These are phyloP conservation scores for Trimorus sp. DNA, from an alignment of 2,888 invertebrate species.

Conservation along the genomic window DNA sequence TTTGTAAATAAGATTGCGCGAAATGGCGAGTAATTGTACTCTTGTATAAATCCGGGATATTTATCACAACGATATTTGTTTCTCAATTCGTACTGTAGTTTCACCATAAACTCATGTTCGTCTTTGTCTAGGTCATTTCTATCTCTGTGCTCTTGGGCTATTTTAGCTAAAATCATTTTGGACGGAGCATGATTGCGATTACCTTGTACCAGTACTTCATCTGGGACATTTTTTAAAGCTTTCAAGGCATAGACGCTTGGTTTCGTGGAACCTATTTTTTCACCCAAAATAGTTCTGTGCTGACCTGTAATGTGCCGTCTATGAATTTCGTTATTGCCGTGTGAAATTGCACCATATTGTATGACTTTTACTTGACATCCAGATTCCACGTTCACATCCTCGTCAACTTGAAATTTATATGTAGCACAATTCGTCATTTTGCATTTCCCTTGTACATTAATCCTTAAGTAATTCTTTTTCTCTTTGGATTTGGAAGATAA, in stretches of 20 bases:
- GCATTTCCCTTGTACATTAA: too few species aligned
- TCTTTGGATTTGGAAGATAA: too few species aligned
- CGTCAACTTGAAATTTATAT: slow-evolving; percentile 21
- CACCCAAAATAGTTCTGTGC: neutral
- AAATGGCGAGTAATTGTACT: slow-evolving; percentile 26
- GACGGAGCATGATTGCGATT: slow-evolving; percentile 37
- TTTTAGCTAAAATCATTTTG: slow-evolving; percentile 23
- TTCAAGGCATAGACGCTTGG: neutral
- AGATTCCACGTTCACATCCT: neutral
- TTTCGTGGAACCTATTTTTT: neutral
- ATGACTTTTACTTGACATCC: slow-evolving; percentile 1
- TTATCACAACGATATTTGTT: neutral
- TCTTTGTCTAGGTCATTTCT: slow-evolving; percentile 39
- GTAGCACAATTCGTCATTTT: neutral
- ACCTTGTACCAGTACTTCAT: slow-evolving; percentile 23
- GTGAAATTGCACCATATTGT: slow-evolving; percentile 12
- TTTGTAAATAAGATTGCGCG: slow-evolving; percentile 28
- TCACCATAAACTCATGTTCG: slow-evolving; percentile 9
- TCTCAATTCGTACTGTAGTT: neutral
- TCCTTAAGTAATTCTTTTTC: too few species aligned
- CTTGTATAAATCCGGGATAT: slow-evolving; percentile 12
- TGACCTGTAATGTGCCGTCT: neutral
- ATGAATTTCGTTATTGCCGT: slow-evolving; percentile 13
- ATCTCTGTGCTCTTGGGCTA: slow-evolving; percentile 12
- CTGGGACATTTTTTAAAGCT: slow-evolving; percentile 10